phyloP scores from a whole-genome alignment of 1,140 invertebrate genomes.

The Apis mellifera region Amel_HAv3.1 CM009942.2:232001-232500 shows the following conservation, averaged over 20 bases:
- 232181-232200: conserved; percentile 27
- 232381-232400: no score
- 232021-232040: no score
- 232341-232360: neutral
- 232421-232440: neutral
- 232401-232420: neutral
- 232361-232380: neutral
- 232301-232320: neutral
- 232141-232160: conserved; percentile 43
- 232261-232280: neutral
- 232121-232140: conserved; percentile 31
- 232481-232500: no score
- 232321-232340: neutral
- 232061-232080: conserved; percentile 3
- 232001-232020: no score
- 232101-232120: conserved; percentile 32
- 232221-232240: neutral
- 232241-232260: neutral
- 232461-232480: no score
- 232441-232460: no score
- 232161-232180: conserved; percentile 10
- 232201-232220: conserved; percentile 2
- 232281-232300: neutral
- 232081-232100: conserved; percentile 5
- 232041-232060: neutral